Conservation (phyloP, 2,888 invertebrate species). For the Caenorhabditis wallacei region DNA sequence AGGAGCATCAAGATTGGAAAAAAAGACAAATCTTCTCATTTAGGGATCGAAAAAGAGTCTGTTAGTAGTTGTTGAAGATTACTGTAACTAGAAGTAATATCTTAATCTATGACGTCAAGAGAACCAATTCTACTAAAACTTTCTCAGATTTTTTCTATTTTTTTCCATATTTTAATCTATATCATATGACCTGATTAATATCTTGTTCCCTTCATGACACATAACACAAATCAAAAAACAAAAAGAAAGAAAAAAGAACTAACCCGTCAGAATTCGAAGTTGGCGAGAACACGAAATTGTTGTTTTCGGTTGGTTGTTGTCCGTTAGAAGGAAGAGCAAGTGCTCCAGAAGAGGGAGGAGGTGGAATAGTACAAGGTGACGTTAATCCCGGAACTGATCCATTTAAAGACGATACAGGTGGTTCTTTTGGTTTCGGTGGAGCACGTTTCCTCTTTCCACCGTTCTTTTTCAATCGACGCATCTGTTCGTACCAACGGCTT, state of each 20-base stretch:
- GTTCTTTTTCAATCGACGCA: slow-evolving; percentile 70
- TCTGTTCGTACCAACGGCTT: slow-evolving; percentile 72
- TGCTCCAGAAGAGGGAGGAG: slow-evolving; percentile 10
- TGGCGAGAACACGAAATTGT: slow-evolving; percentile 57
- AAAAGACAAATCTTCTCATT: slow-evolving; percentile 30
- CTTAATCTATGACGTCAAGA: not conserved
- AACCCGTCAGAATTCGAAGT: slow-evolving; percentile 45
- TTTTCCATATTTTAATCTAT: not conserved
- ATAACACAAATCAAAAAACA: not conserved
- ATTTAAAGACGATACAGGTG: not conserved
- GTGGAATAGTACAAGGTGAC: slow-evolving; percentile 8
- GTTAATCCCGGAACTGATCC: slow-evolving; percentile 20
- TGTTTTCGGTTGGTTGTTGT: slow-evolving; percentile 34
- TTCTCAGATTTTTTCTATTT: not conserved
- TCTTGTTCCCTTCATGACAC: not conserved
- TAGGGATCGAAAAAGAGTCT: not conserved
- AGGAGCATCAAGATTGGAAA: slow-evolving; percentile 30
- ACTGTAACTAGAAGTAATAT: not conserved
- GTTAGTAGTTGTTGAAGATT: no score
- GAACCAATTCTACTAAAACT: not conserved
- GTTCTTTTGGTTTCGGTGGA: slow-evolving; percentile 60
- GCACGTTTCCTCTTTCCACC: slow-evolving; percentile 67
- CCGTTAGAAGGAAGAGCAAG: not conserved
- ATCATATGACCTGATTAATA: slow-evolving; percentile 18
- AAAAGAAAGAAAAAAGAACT: slow-evolving; percentile 20